Conservation (phyloP, 2,797 vertebrate species). For the Enteromius trimaculatus region DNA sequence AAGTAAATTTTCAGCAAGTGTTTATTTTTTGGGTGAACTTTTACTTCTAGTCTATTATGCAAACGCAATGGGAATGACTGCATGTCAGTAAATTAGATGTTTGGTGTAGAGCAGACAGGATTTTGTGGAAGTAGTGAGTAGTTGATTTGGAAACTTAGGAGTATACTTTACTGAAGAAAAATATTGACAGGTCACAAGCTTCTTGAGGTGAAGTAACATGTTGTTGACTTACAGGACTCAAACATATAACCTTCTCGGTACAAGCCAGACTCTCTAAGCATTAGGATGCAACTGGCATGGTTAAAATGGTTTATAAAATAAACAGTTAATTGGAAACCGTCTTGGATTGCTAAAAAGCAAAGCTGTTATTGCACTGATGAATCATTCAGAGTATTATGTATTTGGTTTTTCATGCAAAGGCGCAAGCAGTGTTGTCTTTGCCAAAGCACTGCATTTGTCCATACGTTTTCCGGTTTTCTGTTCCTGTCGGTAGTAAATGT, state of each 20-base stretch:
- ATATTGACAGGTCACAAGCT: too few relatives aligned
- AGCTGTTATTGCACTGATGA: neutral
- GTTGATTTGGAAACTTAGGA: neutral
- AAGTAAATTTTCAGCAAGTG: neutral
- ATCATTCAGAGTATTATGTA: neutral
- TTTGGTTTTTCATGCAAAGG: neutral
- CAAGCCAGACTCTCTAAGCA: neutral
- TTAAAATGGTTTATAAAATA: neutral
- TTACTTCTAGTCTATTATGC: neutral
- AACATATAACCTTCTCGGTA: neutral
- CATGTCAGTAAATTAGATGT: neutral
- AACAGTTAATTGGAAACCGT: neutral
- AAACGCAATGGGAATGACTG: neutral
- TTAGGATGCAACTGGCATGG: neutral
- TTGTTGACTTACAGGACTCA: neutral
- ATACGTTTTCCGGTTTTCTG: neutral
- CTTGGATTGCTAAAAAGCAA: neutral
- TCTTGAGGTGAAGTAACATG: neutral
- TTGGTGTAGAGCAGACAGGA: neutral
- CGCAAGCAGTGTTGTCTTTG: neutral
- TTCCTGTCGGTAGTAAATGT: neutral
- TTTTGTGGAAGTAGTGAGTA: neutral
- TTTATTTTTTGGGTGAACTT: too few relatives aligned
- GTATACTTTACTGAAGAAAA: neutral
- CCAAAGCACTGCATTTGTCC: neutral